Conservation (phyloP, 1,140 invertebrate species). For the Hirudo medicinalis region DNA sequence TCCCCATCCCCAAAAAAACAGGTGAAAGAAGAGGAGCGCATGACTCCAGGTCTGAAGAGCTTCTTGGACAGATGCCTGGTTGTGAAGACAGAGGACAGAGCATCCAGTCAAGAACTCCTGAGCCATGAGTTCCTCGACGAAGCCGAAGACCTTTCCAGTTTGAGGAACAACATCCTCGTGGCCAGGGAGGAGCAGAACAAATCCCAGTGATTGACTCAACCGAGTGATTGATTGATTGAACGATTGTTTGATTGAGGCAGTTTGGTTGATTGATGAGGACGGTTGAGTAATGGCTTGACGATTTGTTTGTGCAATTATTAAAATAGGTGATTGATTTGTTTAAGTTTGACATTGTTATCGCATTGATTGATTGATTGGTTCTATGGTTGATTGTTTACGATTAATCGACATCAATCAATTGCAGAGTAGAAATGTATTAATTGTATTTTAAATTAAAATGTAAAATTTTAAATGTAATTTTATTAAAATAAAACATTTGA, state of each 20-base stretch:
- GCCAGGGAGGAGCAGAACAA: conserved; percentile 7
- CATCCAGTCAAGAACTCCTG: conserved; percentile 68
- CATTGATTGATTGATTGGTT: not conserved
- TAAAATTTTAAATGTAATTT: no score
- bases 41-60: conserved; percentile 32
- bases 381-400: not conserved
- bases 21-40: conserved; percentile 13
- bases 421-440: no score
- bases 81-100: conserved; percentile 71
- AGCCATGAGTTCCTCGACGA: conserved; percentile 48
- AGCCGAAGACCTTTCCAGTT: conserved; percentile 7
- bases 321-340: no score
- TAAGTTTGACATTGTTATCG: not conserved
- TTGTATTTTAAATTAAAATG: no score
- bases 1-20: conserved; percentile 18
- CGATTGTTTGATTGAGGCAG: conserved; percentile 5
- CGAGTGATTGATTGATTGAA: conserved; percentile 8
- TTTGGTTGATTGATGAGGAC: not conserved
- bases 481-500: no score
- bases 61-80: conserved; percentile 79
- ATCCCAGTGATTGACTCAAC: not conserved
- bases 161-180: conserved; percentile 3
- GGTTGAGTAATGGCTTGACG: not conserved
- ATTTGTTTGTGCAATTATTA: not conserved
- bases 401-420: no score